Evolutionary conservation across 2,888 invertebrate species (phyloP).

Genomic region (Globia sparganii): DNA sequence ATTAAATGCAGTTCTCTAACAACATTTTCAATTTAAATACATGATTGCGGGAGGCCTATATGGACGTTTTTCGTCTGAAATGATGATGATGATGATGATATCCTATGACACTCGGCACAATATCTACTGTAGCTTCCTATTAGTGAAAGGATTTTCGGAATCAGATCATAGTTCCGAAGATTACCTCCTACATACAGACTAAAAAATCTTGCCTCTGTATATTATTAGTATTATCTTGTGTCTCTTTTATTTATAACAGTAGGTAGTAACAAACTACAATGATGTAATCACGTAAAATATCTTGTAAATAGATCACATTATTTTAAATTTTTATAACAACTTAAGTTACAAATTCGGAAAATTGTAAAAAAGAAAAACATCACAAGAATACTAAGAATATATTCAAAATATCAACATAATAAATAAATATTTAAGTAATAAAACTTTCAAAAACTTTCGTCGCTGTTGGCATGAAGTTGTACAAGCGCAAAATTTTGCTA

Average conservation of each 20-base stretch:
- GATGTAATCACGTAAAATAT: neutral
- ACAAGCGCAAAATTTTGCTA: conserved; percentile 46
- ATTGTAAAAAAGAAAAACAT: neutral
- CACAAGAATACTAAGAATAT: neutral
- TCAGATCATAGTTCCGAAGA: neutral
- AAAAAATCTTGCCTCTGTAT: neutral
- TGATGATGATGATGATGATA: too few species aligned
- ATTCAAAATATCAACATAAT: neutral
- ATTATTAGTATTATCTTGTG: neutral
- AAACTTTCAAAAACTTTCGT: conserved; percentile 9
- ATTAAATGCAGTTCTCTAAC: too few species aligned
- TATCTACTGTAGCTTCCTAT: neutral
- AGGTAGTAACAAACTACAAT: too few species aligned
- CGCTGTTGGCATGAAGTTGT: conserved; percentile 33
- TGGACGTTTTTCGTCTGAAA: too few species aligned
- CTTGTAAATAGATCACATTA: neutral
- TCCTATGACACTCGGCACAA: neutral
- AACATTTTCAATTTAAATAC: too few species aligned
- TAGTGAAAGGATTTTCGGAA: neutral
- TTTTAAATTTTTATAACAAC: neutral
- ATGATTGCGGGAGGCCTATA: too few species aligned
- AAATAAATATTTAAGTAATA: neutral
- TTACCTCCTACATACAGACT: neutral
- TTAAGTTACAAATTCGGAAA: neutral
- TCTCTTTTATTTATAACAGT: too few species aligned